Base-by-base conservation (phyloP, 2,888 invertebrate species). In the Andrena fulva region DNA sequence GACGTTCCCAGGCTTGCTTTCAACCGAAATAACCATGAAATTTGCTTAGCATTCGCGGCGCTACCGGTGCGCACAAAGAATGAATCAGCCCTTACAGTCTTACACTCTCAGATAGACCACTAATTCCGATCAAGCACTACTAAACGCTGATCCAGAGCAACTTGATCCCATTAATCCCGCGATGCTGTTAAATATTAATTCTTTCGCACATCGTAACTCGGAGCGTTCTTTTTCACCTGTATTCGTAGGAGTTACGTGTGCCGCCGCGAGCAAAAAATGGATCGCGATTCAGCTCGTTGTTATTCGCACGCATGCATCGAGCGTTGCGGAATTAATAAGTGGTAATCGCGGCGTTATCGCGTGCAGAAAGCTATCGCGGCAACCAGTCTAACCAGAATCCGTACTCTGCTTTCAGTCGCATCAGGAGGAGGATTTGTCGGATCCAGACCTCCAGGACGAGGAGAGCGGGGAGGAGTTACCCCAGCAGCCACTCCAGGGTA, bases 361-460 rank as follows among this genome's bases (percentile, higher is more conserved):
- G 68, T 20, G 50, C 60, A 50, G 31, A 68, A 20, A 56, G 20
- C n/a, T 59, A 66, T 12, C 4, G 29, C 12, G 48, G 59, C 67
- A n/a, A 73, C 24, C 33, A 16, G 29, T 52, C 64, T 60, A 74
- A 77, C 48, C 52, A 42, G 54, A 33, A 56, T 50, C 68, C 56
- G 82, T 78, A 52, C 79, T 84, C 76, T 90, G 85, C 62, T 94
- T 95, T 33, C 94, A 95, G 95, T 95, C 95, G 35, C 95, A 95
- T 85, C 95, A 95, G 87, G 95, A 95, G 78, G 95, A 95, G 79
- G 94, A 94, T 75, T 92, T 95, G 85, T 95, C 95, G 78, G 95
- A 95, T 85, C 95, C 95, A 1, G 95, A 95, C 81, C 94, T 95
- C 8, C 95, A 95, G 84, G 95, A 95, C 82, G 95, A 95, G 82